Conservation (phyloP, 2,113 vertebrate species). For the Vanacampus margaritifer region DNA sequence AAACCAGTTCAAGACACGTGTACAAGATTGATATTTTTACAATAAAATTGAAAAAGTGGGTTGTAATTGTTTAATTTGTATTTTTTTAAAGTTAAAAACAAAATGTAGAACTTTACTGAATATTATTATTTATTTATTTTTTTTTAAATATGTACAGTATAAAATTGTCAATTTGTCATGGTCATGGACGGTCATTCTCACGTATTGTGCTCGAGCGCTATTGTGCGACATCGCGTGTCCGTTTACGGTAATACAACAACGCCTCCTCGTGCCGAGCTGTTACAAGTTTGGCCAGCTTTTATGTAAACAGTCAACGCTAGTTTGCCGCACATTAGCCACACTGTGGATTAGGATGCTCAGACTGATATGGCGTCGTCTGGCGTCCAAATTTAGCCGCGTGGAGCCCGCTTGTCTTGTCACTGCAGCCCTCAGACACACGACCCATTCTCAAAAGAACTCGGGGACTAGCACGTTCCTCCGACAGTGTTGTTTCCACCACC, state of each 20-base stretch:
- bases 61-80: too few species aligned
- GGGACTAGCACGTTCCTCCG: constrained; percentile 12
- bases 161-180: too few species aligned
- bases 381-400: constrained; percentile 26
- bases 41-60: too few species aligned
- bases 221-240: constrained; percentile 30
- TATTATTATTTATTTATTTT: too few species aligned
- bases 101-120: too few species aligned
- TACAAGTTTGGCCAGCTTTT: constrained; percentile 15
- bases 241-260: constrained; percentile 14
- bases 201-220: too few species aligned
- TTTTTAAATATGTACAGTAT: too few species aligned
- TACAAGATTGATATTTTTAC: too few species aligned
- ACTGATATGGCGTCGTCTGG: constrained; percentile 42
- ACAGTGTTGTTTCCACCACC: constrained; percentile 4
- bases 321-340: background rate
- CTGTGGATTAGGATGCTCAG: constrained; percentile 62
- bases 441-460: background rate
- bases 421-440: constrained; percentile 5
- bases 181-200: too few species aligned
- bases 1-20: too few species aligned
- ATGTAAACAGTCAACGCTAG: background rate
- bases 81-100: too few species aligned
- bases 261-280: background rate
- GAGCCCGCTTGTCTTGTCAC: constrained; percentile 24